These are phyloP conservation scores for Nycteola revayana DNA, from an alignment of 2,888 invertebrate genomes.

Conservation along the genomic window DNA sequence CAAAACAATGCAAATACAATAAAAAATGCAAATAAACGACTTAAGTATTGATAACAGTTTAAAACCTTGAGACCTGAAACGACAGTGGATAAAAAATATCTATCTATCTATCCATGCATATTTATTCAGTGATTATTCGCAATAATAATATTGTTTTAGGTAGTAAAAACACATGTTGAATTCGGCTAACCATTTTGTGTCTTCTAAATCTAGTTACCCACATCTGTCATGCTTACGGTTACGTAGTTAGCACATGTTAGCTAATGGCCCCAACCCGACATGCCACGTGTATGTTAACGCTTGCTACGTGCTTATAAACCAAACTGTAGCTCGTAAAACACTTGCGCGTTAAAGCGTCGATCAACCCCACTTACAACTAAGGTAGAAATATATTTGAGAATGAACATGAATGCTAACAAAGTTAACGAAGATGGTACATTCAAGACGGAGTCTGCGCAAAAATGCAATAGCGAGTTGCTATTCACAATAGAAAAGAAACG, in stretches of 20 bases:
- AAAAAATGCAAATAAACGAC: constrained; percentile 49
- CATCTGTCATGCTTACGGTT: constrained; percentile 52
- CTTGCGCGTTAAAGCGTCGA: constrained; percentile 8
- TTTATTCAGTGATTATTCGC: no score
- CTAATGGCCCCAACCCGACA: constrained; percentile 44
- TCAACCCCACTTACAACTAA: constrained; percentile 12
- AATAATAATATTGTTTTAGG: constrained; percentile 32
- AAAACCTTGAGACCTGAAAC: no score
- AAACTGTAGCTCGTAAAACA: constrained; percentile 18
- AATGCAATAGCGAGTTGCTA: constrained; percentile 56
- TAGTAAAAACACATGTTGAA: constrained; percentile 47
- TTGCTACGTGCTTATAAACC: constrained; percentile 32
- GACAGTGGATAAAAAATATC: no score
- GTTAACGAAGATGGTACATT: constrained; percentile 29
- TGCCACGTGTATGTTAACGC: constrained; percentile 52
- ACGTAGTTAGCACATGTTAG: constrained; percentile 58
- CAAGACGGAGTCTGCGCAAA: constrained; percentile 40
- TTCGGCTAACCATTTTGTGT: constrained; percentile 40
- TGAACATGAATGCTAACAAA: constrained; percentile 24
- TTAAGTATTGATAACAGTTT: constrained; percentile 37
- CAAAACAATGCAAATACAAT: constrained; percentile 55
- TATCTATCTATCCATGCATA: no score
- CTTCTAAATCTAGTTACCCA: constrained; percentile 45
- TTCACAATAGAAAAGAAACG: constrained; percentile 65
- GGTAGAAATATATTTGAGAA: constrained; percentile 13